These are phyloP conservation scores for Eleutherodactylus coqui DNA, from an alignment of 2,797 vertebrate genomes.

Conservation along the genomic window DNA sequence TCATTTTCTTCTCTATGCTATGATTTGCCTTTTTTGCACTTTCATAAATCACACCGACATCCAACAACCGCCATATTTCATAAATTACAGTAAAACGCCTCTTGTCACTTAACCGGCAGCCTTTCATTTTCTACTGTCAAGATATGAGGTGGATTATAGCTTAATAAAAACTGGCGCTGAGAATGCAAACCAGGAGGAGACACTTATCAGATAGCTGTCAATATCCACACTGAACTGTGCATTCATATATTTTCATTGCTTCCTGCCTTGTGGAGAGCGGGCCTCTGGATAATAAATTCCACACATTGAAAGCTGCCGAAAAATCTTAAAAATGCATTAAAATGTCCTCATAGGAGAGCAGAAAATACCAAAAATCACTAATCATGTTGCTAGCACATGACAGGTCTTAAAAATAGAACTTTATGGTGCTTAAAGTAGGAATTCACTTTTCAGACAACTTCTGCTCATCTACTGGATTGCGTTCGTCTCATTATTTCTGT, in stretches of 20 bases:
- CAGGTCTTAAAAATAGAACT: not conserved
- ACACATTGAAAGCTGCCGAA: not conserved
- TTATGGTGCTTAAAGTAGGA: not conserved
- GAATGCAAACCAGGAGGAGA: not conserved
- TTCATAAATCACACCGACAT: conserved; percentile 5
- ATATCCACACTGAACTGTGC: not conserved
- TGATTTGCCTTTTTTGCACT: not conserved
- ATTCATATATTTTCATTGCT: not conserved
- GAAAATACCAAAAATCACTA: not conserved
- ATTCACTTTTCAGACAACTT: too few relatives aligned
- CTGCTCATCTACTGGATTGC: too few relatives aligned
- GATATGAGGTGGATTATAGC: conserved; percentile 3
- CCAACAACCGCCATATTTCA: not conserved
- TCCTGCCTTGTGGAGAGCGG: not conserved
- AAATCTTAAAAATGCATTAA: not conserved
- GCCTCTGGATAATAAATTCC: not conserved
- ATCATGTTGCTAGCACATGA: not conserved
- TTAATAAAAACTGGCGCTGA: not conserved
- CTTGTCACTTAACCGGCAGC: not conserved
- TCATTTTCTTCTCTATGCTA: not conserved
- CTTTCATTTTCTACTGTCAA: conserved; percentile 1
- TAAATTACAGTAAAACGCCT: conserved; percentile 1
- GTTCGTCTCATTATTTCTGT: too few relatives aligned
- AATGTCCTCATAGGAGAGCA: not conserved
- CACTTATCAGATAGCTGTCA: not conserved